phyloP scores from a whole-genome alignment of 2,888 invertebrate genomes.

The Acronicta psi region DNA sequence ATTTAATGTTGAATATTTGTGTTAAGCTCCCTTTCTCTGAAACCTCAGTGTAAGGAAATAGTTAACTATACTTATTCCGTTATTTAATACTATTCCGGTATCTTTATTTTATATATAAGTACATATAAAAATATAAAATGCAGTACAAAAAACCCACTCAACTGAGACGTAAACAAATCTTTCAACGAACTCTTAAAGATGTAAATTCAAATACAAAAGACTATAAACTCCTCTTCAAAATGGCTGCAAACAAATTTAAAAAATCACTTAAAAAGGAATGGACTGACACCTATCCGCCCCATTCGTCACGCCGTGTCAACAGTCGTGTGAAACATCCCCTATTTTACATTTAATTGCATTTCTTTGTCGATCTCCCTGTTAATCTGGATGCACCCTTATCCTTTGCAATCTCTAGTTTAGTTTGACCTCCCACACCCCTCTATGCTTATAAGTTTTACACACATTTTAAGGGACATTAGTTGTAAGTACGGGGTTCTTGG shows the following conservation, averaged over 20 bases:
- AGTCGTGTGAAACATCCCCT: conserved; percentile 85
- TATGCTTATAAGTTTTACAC: background rate
- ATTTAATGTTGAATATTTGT: no score
- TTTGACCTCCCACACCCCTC: conserved; percentile 55
- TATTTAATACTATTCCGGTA: no score
- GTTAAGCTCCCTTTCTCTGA: no score
- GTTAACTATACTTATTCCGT: no score
- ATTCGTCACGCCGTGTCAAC: conserved; percentile 86
- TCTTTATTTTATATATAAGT: background rate
- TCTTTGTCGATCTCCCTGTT: conserved; percentile 87
- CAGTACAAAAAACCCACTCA: conserved; percentile 7
- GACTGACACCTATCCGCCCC: conserved; percentile 74
- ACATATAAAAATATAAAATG: background rate
- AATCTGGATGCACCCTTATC: conserved; percentile 87
- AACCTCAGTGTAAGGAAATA: no score
- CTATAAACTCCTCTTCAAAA: conserved; percentile 33
- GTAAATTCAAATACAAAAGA: conserved; percentile 32
- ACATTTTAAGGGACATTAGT: conserved; percentile 3
- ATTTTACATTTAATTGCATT: conserved; percentile 89
- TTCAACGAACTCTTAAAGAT: background rate
- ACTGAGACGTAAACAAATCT: conserved; percentile 28
- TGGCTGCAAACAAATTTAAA: conserved; percentile 62
- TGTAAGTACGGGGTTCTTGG: conserved; percentile 50
- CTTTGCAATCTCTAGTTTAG: conserved; percentile 60
- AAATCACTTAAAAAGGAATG: conserved; percentile 67